phyloP scores from a whole-genome alignment of 2,888 invertebrate genomes.

The Bombylius major region DNA sequence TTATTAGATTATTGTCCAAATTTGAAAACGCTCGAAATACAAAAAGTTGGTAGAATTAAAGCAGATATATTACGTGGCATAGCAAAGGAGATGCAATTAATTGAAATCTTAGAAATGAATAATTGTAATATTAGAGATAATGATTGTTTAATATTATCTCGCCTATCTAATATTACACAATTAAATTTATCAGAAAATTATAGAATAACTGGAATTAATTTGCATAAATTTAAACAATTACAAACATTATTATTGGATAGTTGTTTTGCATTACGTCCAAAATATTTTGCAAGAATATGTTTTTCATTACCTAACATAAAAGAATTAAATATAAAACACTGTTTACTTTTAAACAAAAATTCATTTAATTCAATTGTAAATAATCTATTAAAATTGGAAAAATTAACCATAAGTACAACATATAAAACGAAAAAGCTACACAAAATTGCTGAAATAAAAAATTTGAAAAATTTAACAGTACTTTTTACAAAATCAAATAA shows the following conservation, averaged over 20 bases:
- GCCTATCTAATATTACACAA: constrained; percentile 1
- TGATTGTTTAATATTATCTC: background rate
- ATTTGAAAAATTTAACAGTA: constrained; percentile 5
- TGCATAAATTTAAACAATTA: constrained; percentile 6
- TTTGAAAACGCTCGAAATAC: constrained; percentile 6
- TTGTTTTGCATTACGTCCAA: constrained; percentile 9
- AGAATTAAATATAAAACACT: constrained; percentile 10
- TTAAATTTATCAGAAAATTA: constrained; percentile 10
- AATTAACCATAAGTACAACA: constrained; percentile 7
- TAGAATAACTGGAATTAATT: constrained; percentile 10
- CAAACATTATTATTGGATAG: constrained; percentile 7
- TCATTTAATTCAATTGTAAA: background rate
- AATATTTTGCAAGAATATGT: constrained; percentile 8
- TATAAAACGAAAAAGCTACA: constrained; percentile 3
- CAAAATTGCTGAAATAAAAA: constrained; percentile 1
- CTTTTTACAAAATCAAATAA: background rate
- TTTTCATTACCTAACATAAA: constrained; percentile 6
- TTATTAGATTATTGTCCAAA: constrained; percentile 10
- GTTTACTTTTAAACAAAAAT: constrained; percentile 6
- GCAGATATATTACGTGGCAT: background rate
- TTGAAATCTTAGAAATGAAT: constrained; percentile 3
- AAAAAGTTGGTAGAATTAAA: background rate
- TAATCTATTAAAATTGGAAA: constrained; percentile 5
- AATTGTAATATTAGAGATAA: constrained; percentile 7
- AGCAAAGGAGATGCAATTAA: constrained; percentile 1